phyloP scores from a whole-genome alignment of 2,888 invertebrate genomes.

The Camponotus fellah region DNA sequence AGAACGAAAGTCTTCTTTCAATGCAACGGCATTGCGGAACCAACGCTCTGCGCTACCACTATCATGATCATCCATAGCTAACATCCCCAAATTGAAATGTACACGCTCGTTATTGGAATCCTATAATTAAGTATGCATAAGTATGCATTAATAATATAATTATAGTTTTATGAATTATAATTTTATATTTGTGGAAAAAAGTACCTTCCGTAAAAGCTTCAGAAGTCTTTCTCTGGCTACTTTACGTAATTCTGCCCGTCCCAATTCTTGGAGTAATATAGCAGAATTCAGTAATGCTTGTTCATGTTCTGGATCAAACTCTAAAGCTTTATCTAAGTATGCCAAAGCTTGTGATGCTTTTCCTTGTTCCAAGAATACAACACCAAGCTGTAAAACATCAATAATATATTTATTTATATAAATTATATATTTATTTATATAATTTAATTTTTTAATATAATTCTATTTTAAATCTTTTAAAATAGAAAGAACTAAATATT shows the following conservation, averaged over 20 bases:
- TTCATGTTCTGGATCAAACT: constrained; percentile 97
- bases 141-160: background rate
- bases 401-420: background rate
- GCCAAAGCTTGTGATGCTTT: constrained; percentile 96
- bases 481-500: too few relatives aligned
- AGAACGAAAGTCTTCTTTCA: constrained; percentile 96
- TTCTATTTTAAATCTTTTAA: too few relatives aligned
- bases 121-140: constrained; percentile 79
- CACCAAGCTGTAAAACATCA: constrained; percentile 91
- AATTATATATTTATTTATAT: too few relatives aligned
- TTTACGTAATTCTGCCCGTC: constrained; percentile 92
- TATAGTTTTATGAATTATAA: background rate
- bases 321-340: constrained; percentile 96
- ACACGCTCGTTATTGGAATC: constrained; percentile 94
- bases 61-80: constrained; percentile 98
- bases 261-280: constrained; percentile 96
- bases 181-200: background rate
- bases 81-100: constrained; percentile 98
- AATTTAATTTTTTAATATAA: background rate
- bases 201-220: constrained; percentile 92
- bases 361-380: constrained; percentile 97
- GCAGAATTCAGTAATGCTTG: constrained; percentile 98
- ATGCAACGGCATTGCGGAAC: constrained; percentile 95
- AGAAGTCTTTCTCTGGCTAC: constrained; percentile 93
- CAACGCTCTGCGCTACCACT: constrained; percentile 95